Evolutionary conservation across 2,888 invertebrate species (phyloP).

Genomic region (Ophraella communa): DNA sequence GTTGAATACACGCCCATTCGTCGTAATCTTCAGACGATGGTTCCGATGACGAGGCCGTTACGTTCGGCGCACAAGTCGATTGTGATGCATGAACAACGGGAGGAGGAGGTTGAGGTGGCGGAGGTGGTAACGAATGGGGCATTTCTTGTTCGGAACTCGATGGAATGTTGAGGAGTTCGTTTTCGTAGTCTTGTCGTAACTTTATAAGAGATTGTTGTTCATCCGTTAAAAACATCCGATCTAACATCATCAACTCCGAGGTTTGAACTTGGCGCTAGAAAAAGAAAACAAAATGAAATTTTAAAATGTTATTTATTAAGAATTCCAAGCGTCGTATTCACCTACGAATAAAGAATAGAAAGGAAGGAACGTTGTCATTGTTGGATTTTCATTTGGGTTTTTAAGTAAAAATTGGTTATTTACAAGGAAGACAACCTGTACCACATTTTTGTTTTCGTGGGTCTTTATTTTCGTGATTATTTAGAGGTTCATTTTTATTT

Average conservation of each 20-base stretch:
- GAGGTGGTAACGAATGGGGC: conserved; percentile 24
- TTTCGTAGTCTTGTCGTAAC: conserved; percentile 63
- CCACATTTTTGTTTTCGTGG: too few relatives aligned
- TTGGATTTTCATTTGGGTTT: too few relatives aligned
- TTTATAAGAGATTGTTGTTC: conserved; percentile 70
- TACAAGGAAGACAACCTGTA: too few relatives aligned
- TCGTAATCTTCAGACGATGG: conserved; percentile 61
- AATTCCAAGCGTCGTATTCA: too few relatives aligned
- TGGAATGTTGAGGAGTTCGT: conserved; percentile 40
- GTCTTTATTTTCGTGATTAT: too few relatives aligned
- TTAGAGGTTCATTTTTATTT: too few relatives aligned
- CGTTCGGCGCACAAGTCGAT: not conserved
- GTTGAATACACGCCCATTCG: conserved; percentile 73
- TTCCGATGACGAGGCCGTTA: not conserved
- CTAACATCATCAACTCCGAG: conserved; percentile 79
- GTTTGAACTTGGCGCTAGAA: conserved; percentile 73
- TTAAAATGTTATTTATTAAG: not conserved
- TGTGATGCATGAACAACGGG: not conserved
- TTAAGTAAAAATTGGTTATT: too few relatives aligned
- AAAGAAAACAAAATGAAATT: not conserved
- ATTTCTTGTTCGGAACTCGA: conserved; percentile 26
- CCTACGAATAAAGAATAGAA: too few relatives aligned
- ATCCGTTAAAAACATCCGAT: conserved; percentile 75
- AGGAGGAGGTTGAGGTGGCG: conserved; percentile 1
- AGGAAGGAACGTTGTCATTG: too few relatives aligned